Evolutionary conservation across 2,888 invertebrate species (phyloP), one percentile per base, ranked within the genome.

Genomic region (Ophion ellenae): DNA sequence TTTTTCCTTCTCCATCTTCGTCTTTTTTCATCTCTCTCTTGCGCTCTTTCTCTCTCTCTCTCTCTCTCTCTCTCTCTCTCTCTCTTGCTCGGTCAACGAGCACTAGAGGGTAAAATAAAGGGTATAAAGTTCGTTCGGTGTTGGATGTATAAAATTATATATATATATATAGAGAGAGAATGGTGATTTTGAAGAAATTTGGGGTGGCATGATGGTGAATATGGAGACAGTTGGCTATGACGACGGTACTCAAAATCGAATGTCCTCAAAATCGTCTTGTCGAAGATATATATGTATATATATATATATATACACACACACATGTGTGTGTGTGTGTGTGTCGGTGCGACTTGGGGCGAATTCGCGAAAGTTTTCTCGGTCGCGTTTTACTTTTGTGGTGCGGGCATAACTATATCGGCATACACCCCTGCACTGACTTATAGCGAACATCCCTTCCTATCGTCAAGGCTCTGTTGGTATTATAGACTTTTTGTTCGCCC

Each of bases 301-400:
- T 17, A 11, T 1, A 24, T 1, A 24, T 1, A 24, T 1, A 24
- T 1, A 32, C 11, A 53, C 53, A 53, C 53, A 10, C 53, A 10
- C 10, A 3, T 53, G 53, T 53, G 14, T 53, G 14, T 53, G 17
- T 9, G 61, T 61, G 61, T 7, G 24, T 69, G 45, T 69, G 10
- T 77, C 66, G 1, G 14, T 69, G 45, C 53, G 10, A 71, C 47
- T 85, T 53, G 69, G 36, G 74, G 45, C 57, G 32, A 73, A 67
- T 75, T 77, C 61, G 74, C 57, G 20, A 82, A 84, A 85, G 59
- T 81, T 85, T 85, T 67, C 81, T 75, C 74, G 75, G 78, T 82
- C 78, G 70, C 69, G 75, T 85, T 85, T 78, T 82, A 82, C 85
- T 85, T 79, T 79, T 63, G 61, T 20, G 36, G 53, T 77, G 57